phyloP scores from a whole-genome alignment of 1,140 invertebrate species.

The Pseudachorutes palmiensis region DNA sequence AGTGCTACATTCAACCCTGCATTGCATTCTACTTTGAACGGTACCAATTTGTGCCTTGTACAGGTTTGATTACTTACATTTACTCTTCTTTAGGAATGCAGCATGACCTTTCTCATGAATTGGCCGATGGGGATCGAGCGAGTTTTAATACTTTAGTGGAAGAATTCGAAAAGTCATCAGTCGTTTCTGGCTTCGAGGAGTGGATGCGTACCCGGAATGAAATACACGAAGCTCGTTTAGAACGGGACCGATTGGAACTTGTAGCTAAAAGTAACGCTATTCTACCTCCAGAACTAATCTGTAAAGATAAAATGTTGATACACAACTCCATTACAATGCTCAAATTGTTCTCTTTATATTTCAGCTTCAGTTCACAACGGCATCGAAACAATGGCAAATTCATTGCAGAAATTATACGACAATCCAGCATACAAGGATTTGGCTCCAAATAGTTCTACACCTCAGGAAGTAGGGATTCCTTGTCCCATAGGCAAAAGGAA shows the following conservation, averaged over 20 bases:
- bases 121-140: too few species aligned
- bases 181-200: too few species aligned
- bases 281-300: neutral
- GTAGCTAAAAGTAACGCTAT: neutral
- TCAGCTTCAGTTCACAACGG: neutral
- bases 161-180: too few species aligned
- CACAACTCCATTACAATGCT: neutral
- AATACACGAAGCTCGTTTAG: too few species aligned
- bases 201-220: too few species aligned
- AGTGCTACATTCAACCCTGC: too few species aligned
- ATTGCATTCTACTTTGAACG: too few species aligned
- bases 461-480: neutral
- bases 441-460: neutral
- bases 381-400: neutral
- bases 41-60: too few species aligned
- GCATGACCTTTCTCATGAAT: too few species aligned
- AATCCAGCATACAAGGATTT: neutral
- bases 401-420: neutral
- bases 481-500: neutral
- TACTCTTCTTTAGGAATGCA: too few species aligned
- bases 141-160: too few species aligned
- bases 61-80: too few species aligned
- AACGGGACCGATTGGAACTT: neutral
- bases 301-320: neutral
- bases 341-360: neutral